Evolutionary conservation across 2,888 invertebrate genomes (phyloP), one percentile per base, ranked within the genome.

Genomic region (Barypeithes pellucidus): DNA sequence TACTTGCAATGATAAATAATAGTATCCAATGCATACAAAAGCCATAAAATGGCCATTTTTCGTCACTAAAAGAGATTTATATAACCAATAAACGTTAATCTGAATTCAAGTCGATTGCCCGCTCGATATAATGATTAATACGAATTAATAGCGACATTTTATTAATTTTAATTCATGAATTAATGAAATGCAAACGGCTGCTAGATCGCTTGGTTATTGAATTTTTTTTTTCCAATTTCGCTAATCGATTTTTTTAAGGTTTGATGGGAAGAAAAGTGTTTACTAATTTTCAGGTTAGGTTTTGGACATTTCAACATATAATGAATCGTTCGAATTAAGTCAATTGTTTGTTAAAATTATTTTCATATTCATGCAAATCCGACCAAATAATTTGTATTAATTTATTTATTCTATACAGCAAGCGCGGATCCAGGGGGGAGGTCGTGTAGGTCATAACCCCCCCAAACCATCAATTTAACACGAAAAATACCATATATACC

Each of bases 131-230:
- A 65, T 47, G 71, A 63, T 65, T 33, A 43, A 36, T 24, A 24
- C 65, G 65, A 45, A 65, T 71, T 65, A 71, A 71, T 52, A 65
- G 50, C 65, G 71, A 71, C 71, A 71, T 71, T 71, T 71, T 71
- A 65, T 65, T 71, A 71, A 71, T 71, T 71, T 71, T 71, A 71
- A 71, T 71, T 65, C 59, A 65, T 59, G 47, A 57, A 66, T 60
- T 71, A 71, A 71, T 71, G 65, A 71, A 71, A 36, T 47, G 63
- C 63, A 47, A 63, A 63, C 50, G 63, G 50, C 47, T 50, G 36
- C 65, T 54, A 54, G 36, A 71, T 71, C 50, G 50, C 59, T 59
- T 57, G 65, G 59, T 65, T 65, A 59, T 71, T 59, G 65, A 47
- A 71, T 45, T 59, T 71, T 60, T 59, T 18, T 20, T 8, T 16